Conservation (phyloP, 2,113 vertebrate genomes). For the Cyanocitta stelleri region DNA sequence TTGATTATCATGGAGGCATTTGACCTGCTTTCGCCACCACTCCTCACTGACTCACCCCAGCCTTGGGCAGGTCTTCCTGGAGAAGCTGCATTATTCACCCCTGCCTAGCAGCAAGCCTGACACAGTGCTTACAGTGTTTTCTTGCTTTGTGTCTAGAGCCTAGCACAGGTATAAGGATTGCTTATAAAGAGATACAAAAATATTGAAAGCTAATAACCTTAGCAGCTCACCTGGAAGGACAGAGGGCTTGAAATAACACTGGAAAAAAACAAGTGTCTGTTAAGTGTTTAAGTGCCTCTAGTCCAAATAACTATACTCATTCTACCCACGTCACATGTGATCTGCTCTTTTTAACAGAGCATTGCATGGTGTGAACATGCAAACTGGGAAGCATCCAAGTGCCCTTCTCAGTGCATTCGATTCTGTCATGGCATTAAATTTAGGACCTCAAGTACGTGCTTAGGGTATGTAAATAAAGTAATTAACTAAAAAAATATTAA, state of each 20-base stretch:
- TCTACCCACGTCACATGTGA: not conserved
- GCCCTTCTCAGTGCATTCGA: not conserved
- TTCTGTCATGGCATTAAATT: not conserved
- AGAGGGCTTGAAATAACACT: not conserved
- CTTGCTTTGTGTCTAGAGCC: not conserved
- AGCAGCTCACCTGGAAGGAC: not conserved
- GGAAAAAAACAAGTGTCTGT: not conserved
- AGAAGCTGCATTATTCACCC: not conserved
- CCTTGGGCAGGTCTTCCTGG: not conserved
- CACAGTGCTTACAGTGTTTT: not conserved
- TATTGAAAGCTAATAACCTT: not conserved
- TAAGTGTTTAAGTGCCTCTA: not conserved
- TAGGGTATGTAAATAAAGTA: not conserved
- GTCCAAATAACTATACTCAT: not conserved
- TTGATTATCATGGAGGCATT: not conserved
- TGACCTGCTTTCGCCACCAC: rapidly evolving
- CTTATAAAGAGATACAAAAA: not conserved
- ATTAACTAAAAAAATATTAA: not conserved
- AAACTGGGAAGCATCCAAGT: not conserved
- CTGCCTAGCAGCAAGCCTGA: not conserved
- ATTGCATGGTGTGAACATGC: not conserved
- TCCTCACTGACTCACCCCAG: not conserved
- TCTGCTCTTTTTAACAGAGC: not conserved
- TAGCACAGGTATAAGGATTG: not conserved
- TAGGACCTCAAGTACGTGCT: not conserved